A percentile compares a stretch with the other conserved stretches of the same genome.
phyloP scores from a whole-genome alignment of 2,888 invertebrate species.

The Lobophora halterata region DNA sequence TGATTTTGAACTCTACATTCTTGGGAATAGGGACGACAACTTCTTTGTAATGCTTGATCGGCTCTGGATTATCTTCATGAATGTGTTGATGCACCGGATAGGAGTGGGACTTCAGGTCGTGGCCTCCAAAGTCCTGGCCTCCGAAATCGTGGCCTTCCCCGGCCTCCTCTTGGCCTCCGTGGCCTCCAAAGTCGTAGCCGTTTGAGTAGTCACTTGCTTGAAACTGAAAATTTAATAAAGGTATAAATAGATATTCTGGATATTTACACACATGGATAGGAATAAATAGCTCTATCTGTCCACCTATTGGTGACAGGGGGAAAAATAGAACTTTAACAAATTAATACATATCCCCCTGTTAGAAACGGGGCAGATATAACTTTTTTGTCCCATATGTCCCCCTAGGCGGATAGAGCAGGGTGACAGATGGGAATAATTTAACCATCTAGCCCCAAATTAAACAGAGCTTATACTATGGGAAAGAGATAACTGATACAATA shows the following conservation, averaged over 20 bases:
- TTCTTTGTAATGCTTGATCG: slow-evolving; percentile 85
- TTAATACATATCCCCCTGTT: no score
- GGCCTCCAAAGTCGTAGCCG: slow-evolving; percentile 41
- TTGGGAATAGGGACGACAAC: slow-evolving; percentile 83
- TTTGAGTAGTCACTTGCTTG: slow-evolving; percentile 64
- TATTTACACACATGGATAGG: no score
- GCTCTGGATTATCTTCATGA: slow-evolving; percentile 85
- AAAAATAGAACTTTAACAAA: no score
- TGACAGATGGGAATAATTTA: no score
- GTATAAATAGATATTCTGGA: slow-evolving; percentile 1
- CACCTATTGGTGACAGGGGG: no score
- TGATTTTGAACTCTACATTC: slow-evolving; percentile 80
- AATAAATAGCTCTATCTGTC: no score
- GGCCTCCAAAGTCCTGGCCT: slow-evolving; percentile 55
- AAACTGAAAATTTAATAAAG: slow-evolving; percentile 43
- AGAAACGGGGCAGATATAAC: no score
- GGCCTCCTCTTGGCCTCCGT: slow-evolving; percentile 22
- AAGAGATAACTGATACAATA: no score
- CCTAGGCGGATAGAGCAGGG: no score
- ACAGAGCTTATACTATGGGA: no score
- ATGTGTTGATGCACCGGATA: slow-evolving; percentile 83
- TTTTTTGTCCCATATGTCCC: no score
- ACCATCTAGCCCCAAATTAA: no score
- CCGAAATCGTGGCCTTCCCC: slow-evolving; percentile 41
- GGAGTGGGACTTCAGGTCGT: slow-evolving; percentile 64